Evolutionary conservation across 2,113 vertebrate genomes (phyloP).

Genomic region (Psilopsiagon aymara): DNA sequence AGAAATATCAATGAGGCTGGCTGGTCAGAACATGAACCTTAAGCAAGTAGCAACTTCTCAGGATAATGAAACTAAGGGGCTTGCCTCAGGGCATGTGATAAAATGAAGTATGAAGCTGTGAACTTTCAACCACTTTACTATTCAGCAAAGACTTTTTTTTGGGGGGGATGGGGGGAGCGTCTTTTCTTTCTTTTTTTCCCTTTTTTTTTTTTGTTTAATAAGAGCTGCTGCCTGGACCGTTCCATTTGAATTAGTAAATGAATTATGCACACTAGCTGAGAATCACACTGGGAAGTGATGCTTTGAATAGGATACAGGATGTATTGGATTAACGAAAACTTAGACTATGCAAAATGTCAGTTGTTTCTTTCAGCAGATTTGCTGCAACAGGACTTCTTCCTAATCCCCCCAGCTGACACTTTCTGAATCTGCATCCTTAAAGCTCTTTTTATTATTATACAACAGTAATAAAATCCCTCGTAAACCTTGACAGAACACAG

Average conservation of each 20-base stretch:
- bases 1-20: background rate
- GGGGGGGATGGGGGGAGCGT: fast-evolving
- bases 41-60: background rate
- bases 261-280: background rate
- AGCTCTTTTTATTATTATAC: background rate
- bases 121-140: background rate
- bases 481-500: background rate
- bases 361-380: background rate
- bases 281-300: background rate
- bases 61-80: background rate
- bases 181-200: too few relatives aligned
- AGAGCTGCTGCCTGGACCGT: background rate
- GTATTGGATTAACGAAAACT: background rate
- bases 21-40: background rate
- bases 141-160: background rate
- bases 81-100: background rate
- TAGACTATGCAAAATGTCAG: background rate
- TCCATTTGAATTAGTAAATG: background rate
- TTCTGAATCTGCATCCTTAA: background rate
- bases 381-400: background rate
- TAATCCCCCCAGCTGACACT: background rate
- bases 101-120: background rate
- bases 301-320: background rate
- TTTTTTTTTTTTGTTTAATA: background rate
- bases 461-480: background rate